Evolutionary conservation across 2,113 vertebrate species (phyloP).

Genomic region (Pelusios castaneus): DNA sequence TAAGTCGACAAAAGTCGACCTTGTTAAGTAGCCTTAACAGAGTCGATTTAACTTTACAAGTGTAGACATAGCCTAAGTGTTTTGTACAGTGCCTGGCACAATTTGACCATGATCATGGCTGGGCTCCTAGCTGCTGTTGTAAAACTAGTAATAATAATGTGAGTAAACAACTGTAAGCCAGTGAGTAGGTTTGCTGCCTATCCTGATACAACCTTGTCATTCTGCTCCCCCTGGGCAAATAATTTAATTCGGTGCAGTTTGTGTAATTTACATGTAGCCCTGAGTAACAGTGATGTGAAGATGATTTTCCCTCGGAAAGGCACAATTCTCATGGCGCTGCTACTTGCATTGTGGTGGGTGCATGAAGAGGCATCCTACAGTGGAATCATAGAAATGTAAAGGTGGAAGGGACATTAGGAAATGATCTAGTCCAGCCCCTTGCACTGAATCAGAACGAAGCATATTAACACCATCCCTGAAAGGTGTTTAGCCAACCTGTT

Average conservation of each 20-base stretch:
- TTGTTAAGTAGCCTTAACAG: too few relatives aligned
- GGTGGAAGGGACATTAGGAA: too few relatives aligned
- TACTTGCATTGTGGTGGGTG: background rate
- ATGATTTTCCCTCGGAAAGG: background rate
- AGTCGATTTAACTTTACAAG: too few relatives aligned
- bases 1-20: too few relatives aligned
- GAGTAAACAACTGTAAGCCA: background rate
- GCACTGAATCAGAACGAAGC: too few relatives aligned
- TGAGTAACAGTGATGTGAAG: background rate
- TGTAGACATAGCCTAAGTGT: too few relatives aligned
- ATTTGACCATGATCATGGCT: background rate
- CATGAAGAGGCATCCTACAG: too few relatives aligned
- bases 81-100: background rate
- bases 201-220: background rate
- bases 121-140: background rate
- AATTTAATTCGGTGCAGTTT: background rate
- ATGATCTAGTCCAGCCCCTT: too few relatives aligned
- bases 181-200: background rate
- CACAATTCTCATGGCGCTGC: background rate
- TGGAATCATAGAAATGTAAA: too few relatives aligned
- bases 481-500: too few relatives aligned
- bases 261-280: background rate
- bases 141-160: background rate
- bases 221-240: background rate
- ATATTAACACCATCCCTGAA: too few relatives aligned